A percentile compares a stretch with the other conserved stretches of the same genome.
phyloP scores from a whole-genome alignment of 2,888 invertebrate species.

The Euplexia lucipara region DNA sequence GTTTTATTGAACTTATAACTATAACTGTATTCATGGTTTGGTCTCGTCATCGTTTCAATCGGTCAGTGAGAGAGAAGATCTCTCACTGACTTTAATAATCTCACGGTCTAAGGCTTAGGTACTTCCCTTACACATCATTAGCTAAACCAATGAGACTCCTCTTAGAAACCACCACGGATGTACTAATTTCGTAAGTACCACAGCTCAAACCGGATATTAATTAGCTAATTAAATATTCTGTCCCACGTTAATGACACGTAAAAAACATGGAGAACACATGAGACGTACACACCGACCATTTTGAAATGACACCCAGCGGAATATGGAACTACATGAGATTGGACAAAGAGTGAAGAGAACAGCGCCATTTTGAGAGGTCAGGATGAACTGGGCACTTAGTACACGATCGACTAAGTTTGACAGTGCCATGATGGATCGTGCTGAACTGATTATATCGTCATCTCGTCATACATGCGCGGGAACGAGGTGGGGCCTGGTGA shows the following conservation, averaged over 20 bases:
- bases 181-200: constrained; percentile 48
- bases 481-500: constrained; percentile 29
- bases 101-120: constrained; percentile 12
- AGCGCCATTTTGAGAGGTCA: constrained; percentile 19
- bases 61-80: too few relatives aligned
- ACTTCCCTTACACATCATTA: constrained; percentile 34
- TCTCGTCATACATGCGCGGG: constrained; percentile 60
- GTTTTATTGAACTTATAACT: too few relatives aligned
- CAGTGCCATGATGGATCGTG: constrained; percentile 81
- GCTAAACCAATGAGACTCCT: constrained; percentile 21
- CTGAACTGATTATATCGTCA: constrained; percentile 72
- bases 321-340: neutral
- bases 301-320: neutral
- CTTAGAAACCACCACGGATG: constrained; percentile 45
- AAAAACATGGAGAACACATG: constrained; percentile 68
- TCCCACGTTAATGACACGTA: constrained; percentile 70
- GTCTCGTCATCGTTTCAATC: too few relatives aligned
- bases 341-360: neutral
- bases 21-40: too few relatives aligned
- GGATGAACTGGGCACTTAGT: constrained; percentile 54
- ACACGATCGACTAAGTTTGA: constrained; percentile 75
- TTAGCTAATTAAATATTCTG: constrained; percentile 72
- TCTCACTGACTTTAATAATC: neutral
- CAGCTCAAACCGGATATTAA: constrained; percentile 65
- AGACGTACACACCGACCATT: constrained; percentile 35